These are phyloP conservation scores for Melanchra persicariae DNA, from an alignment of 2,888 invertebrate species.

Conservation along the genomic window DNA sequence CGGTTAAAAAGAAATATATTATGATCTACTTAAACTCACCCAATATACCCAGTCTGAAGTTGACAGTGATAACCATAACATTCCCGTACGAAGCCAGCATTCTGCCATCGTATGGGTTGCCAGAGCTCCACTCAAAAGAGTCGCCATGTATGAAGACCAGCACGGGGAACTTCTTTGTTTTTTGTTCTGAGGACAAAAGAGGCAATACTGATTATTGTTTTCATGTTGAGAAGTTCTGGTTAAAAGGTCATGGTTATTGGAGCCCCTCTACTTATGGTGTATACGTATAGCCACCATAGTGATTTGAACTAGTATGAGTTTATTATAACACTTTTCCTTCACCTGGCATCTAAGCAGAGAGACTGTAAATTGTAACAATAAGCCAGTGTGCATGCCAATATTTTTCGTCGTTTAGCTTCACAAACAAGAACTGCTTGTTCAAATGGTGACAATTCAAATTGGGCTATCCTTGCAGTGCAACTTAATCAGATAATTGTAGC, in stretches of 20 bases:
- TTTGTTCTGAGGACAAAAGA: constrained; percentile 82
- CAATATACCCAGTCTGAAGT: constrained; percentile 95
- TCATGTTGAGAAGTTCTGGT: not conserved
- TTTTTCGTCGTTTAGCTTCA: not conserved
- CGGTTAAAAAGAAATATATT: no score
- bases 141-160: constrained; percentile 98
- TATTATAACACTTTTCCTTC: not conserved
- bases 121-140: constrained; percentile 99
- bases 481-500: no score
- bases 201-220: not conserved
- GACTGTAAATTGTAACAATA: no score
- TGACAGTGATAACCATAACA: constrained; percentile 96
- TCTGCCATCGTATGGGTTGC: constrained; percentile 99
- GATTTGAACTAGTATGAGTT: not conserved
- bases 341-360: no score
- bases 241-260: not conserved
- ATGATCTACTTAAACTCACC: constrained; percentile 87
- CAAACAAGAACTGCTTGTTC: not conserved
- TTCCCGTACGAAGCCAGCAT: constrained; percentile 98
- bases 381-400: not conserved
- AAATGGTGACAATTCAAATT: not conserved
- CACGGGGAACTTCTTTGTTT: constrained; percentile 93
- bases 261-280: not conserved
- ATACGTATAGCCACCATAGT: not conserved
- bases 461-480: not conserved